A percentile compares a stretch with the other conserved stretches of the same genome.
Evolutionary conservation across 2,888 invertebrate species (phyloP).

Genomic region (Plebejus argus): DNA sequence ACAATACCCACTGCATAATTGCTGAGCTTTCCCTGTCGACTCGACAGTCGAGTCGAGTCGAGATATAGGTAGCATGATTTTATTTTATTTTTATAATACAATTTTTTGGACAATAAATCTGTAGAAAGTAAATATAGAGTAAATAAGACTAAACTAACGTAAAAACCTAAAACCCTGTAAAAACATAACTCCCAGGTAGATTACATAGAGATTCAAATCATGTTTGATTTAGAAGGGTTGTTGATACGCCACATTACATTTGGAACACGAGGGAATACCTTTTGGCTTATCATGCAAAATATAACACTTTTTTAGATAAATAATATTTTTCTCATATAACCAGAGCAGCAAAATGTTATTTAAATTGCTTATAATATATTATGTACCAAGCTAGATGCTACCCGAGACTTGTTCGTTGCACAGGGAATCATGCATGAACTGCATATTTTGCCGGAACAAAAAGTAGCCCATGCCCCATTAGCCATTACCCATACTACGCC

Average conservation of each 20-base stretch:
- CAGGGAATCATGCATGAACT: neutral
- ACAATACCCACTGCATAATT: no score
- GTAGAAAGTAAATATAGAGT: no score
- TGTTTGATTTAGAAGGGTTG: neutral
- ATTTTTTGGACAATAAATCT: no score
- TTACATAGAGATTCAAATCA: neutral
- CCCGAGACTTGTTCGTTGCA: neutral
- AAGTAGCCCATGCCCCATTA: no score
- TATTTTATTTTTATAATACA: no score
- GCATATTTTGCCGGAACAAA: no score
- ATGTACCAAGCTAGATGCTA: neutral
- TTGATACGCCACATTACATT: neutral
- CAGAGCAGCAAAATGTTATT: neutral
- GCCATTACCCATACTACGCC: neutral
- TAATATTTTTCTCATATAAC: neutral
- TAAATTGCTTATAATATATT: neutral
- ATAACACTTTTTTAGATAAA: neutral
- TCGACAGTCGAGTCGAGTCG: no score
- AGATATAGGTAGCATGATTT: no score
- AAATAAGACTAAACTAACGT: neutral
- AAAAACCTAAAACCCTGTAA: neutral
- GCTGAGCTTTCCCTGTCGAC: no score
- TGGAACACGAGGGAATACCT: slow-evolving; percentile 5
- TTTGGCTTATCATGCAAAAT: slow-evolving; percentile 11
- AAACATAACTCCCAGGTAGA: neutral